Conservation (phyloP, 2,888 invertebrate genomes). For the Gerris lacustris region DNA sequence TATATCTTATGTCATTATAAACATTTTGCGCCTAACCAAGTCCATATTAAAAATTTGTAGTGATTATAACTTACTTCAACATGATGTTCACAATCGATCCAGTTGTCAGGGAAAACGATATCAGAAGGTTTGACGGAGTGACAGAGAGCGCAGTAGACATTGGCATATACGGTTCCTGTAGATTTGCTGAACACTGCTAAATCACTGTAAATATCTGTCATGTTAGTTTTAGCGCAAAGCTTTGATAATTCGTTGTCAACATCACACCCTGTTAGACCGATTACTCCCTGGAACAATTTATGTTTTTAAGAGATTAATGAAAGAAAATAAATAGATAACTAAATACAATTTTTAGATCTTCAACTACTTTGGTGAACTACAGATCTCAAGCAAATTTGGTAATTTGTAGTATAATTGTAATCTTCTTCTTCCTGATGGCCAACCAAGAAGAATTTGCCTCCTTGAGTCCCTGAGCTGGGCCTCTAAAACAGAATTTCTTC, state of each 20-base stretch:
- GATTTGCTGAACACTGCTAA: conserved; percentile 30
- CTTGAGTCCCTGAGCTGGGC: no score
- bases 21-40: not conserved
- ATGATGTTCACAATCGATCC: not conserved
- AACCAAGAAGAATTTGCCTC: no score
- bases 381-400: no score
- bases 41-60: not conserved
- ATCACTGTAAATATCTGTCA: conserved; percentile 2
- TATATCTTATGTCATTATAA: not conserved
- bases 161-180: conserved; percentile 33
- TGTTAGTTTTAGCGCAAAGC: not conserved
- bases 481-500: no score
- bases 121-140: conserved; percentile 26
- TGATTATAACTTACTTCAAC: not conserved
- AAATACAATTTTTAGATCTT: no score
- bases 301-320: not conserved
- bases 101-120: not conserved
- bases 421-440: no score
- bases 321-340: no score
- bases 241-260: not conserved
- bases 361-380: no score
- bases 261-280: not conserved
- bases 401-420: no score
- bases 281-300: not conserved
- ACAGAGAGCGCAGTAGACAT: conserved; percentile 38